phyloP scores from a whole-genome alignment of 92 coral and sea anemone genomes.

The Parazoanthus swiftii region DNA sequence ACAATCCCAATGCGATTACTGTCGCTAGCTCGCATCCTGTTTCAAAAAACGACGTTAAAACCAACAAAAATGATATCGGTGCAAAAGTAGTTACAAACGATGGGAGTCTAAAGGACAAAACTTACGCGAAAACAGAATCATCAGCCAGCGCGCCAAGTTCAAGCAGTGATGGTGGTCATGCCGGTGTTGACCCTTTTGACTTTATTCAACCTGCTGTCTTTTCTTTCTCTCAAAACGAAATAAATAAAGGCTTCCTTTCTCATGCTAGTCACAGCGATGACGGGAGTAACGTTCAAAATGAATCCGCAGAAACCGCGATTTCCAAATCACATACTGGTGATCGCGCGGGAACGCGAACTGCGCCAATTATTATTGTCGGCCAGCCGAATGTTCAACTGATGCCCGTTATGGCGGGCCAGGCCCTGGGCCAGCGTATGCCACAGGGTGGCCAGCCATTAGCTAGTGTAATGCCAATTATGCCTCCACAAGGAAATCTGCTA shows the following conservation, averaged over 20 bases:
- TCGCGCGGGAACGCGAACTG: neutral
- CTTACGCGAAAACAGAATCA: neutral
- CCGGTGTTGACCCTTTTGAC: conserved; percentile 32
- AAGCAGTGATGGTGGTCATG: conserved; percentile 10
- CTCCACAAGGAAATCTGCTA: conserved; percentile 21
- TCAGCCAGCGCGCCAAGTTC: neutral
- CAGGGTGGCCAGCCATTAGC: conserved; percentile 31
- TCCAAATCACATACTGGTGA: neutral
- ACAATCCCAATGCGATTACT: neutral
- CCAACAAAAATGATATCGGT: neutral
- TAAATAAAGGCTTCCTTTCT: conserved; percentile 21
- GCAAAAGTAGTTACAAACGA: neutral
- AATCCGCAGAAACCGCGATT: neutral
- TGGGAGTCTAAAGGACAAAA: neutral
- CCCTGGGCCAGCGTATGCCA: conserved; percentile 21
- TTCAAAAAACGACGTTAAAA: neutral
- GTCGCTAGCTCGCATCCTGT: neutral
- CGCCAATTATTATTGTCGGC: conserved; percentile 23
- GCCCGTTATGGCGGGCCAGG: conserved; percentile 33
- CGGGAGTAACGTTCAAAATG: neutral
- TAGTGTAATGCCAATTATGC: neutral
- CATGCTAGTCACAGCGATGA: conserved; percentile 42
- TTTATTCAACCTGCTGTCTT: conserved; percentile 52
- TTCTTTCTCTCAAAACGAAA: conserved; percentile 52
- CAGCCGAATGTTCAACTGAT: conserved; percentile 46